A percentile compares a stretch with the other conserved stretches of the same genome.
Conservation (phyloP, 2,888 invertebrate species). For the Cephus spinipes region DNA sequence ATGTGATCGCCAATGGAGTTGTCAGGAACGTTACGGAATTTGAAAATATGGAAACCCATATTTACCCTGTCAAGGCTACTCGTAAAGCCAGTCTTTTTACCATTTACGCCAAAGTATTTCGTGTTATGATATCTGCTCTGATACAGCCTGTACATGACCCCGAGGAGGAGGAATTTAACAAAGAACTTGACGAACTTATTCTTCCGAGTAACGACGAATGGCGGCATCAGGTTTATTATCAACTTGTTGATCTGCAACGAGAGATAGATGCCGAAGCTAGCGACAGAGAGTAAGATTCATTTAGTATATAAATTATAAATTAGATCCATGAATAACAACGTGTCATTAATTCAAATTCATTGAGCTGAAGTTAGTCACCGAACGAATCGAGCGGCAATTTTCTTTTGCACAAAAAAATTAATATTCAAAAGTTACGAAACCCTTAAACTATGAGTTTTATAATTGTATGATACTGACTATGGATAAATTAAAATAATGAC, state of each 20-base stretch:
- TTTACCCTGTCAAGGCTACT: not conserved
- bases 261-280: conserved; percentile 61
- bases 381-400: not conserved
- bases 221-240: conserved; percentile 77
- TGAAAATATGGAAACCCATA: not conserved
- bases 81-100: conserved; percentile 74
- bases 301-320: not conserved
- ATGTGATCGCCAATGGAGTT: not conserved
- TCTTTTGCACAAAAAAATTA: not conserved
- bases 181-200: conserved; percentile 71
- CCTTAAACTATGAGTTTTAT: not conserved
- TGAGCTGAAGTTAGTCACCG: not conserved
- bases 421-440: not conserved
- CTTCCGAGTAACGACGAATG: conserved; percentile 79
- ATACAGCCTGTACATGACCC: conserved; percentile 36
- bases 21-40: not conserved
- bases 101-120: conserved; percentile 75
- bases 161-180: conserved; percentile 43
- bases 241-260: conserved; percentile 76
- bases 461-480: not conserved
- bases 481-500: not conserved
- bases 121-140: conserved; percentile 71
- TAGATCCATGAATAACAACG: not conserved
- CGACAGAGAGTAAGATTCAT: conserved; percentile 15
- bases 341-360: not conserved